Percentiles rank a stretch among this genome's conserved stretches.
phyloP scores from a whole-genome alignment of 2,797 vertebrate species.

The Syndactyla subalaris region DNA sequence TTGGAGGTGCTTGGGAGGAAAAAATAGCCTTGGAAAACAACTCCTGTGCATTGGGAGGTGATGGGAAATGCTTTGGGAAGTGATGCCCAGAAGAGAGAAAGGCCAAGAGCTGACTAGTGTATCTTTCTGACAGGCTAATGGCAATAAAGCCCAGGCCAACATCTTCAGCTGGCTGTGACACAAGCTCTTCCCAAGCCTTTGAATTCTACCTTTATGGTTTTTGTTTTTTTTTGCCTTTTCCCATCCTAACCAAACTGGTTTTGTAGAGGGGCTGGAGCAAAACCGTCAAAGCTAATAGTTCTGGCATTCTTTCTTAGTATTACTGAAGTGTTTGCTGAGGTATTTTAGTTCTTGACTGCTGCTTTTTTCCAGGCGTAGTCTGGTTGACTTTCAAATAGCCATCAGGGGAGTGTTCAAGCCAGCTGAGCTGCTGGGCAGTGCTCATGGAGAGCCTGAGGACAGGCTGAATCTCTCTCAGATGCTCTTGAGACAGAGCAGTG shows the following conservation, averaged over 20 bases:
- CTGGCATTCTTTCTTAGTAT: background rate
- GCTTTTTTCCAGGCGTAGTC: background rate
- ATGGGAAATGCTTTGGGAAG: background rate
- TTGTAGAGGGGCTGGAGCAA: background rate
- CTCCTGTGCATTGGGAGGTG: fast-evolving
- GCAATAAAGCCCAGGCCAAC: background rate
- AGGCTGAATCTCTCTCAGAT: fast-evolving
- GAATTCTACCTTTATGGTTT: background rate
- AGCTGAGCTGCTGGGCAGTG: background rate
- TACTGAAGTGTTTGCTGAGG: background rate
- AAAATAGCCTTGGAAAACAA: background rate
- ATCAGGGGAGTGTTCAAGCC: background rate
- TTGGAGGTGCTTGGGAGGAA: background rate
- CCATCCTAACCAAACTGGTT: background rate
- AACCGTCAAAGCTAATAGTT: background rate
- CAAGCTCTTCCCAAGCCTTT: background rate
- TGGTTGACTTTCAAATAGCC: background rate
- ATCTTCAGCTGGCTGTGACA: background rate
- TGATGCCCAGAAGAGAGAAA: background rate
- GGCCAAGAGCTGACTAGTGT: background rate
- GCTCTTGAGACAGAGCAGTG: background rate
- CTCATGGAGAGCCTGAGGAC: background rate
- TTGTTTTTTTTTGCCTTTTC: background rate
- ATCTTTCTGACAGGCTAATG: background rate
- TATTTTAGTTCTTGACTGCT: background rate